These are phyloP conservation scores for Junco hyemalis DNA, from an alignment of 2,113 vertebrate genomes.

Conservation along the genomic window DNA sequence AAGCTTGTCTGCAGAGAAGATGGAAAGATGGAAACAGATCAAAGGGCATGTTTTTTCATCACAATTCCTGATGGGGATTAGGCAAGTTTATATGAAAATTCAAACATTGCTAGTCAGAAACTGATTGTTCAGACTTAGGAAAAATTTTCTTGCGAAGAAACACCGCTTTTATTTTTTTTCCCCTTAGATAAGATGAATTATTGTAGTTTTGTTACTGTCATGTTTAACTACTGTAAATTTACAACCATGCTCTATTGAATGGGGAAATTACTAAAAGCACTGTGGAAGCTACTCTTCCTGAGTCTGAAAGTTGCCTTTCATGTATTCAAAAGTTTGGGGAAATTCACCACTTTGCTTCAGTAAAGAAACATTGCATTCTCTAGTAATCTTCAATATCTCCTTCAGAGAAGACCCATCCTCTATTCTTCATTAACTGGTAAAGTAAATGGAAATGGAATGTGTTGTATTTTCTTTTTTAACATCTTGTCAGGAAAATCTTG, in stretches of 20 bases:
- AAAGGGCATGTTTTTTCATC: neutral
- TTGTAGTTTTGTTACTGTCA: neutral
- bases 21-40: neutral
- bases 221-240: slow-evolving; percentile 16
- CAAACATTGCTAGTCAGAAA: neutral
- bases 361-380: neutral
- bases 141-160: neutral
- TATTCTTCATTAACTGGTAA: neutral
- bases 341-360: neutral
- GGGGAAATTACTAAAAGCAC: neutral
- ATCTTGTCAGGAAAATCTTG: neutral
- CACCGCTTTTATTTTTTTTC: neutral
- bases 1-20: neutral
- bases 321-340: neutral
- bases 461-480: neutral
- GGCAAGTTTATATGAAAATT: neutral
- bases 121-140: neutral
- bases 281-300: neutral
- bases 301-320: neutral
- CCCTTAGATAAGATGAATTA: neutral
- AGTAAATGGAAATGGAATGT: neutral
- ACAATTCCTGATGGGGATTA: neutral
- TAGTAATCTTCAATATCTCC: neutral
- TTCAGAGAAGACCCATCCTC: neutral
- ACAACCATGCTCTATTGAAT: neutral